Evolutionary conservation across 2,113 vertebrate genomes (phyloP).

Genomic region (Notothenia rossii): DNA sequence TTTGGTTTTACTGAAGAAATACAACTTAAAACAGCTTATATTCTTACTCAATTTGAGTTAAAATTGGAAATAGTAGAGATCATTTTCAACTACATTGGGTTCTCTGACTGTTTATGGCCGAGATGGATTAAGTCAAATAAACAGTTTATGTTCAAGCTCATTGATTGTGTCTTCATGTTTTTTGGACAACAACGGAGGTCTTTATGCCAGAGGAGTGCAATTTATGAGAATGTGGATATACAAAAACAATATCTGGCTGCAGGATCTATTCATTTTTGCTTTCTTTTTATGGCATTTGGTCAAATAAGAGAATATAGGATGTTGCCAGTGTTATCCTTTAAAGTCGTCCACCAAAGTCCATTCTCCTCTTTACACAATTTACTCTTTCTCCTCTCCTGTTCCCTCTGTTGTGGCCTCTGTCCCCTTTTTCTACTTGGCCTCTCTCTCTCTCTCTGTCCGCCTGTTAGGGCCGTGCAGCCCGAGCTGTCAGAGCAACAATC

Average conservation of each 20-base stretch:
- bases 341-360: slow-evolving; percentile 1
- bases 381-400: slow-evolving; percentile 10
- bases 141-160: background rate
- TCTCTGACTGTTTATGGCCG: background rate
- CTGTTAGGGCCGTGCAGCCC: slow-evolving; percentile 83
- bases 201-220: background rate
- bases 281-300: background rate
- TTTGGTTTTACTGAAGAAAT: too few relatives aligned
- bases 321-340: background rate
- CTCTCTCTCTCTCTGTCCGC: slow-evolving; percentile 52
- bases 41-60: too few relatives aligned
- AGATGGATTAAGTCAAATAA: background rate
- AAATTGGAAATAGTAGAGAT: too few relatives aligned
- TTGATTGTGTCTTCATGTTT: background rate
- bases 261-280: background rate
- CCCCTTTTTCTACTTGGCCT: slow-evolving; percentile 41
- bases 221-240: background rate
- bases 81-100: background rate
- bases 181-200: background rate
- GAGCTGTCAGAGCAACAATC: slow-evolving; percentile 98
- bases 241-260: background rate
- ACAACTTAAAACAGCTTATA: too few relatives aligned
- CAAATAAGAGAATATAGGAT: background rate
- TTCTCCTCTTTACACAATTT: background rate
- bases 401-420: slow-evolving; percentile 31